Conservation (phyloP, 2,113 vertebrate genomes). For the Maccullochella peelii region DNA sequence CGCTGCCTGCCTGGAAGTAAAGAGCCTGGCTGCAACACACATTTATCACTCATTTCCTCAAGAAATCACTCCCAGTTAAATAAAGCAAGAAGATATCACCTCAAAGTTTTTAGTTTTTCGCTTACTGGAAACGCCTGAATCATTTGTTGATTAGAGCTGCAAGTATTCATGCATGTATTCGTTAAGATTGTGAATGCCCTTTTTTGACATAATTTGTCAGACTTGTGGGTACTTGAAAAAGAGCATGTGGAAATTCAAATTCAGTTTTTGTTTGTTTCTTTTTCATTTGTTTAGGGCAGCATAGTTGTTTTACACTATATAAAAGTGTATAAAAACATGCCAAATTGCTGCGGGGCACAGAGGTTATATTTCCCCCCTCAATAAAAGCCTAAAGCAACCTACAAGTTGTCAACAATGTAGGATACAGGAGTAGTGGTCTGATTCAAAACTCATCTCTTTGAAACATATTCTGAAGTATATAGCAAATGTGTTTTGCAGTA, state of each 20-base stretch:
- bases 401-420: not conserved
- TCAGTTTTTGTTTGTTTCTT: not conserved
- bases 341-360: not conserved
- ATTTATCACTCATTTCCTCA: not conserved
- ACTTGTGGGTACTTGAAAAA: not conserved
- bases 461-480: not conserved
- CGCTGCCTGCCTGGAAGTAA: conserved; percentile 8
- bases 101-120: too few species aligned
- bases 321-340: not conserved
- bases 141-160: not conserved
- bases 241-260: not conserved
- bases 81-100: not conserved
- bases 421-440: not conserved
- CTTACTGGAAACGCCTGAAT: not conserved
- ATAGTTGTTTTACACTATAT: not conserved
- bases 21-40: not conserved
- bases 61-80: not conserved
- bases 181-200: not conserved
- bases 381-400: not conserved
- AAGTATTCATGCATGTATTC: not conserved
- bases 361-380: not conserved
- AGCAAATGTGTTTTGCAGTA: not conserved
- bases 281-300: not conserved
- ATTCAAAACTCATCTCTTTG: not conserved
- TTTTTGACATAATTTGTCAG: not conserved